A percentile compares a stretch with the other conserved stretches of the same genome.
Evolutionary conservation across 2,113 vertebrate species (phyloP).

Genomic region (Coracopsis vasa): DNA sequence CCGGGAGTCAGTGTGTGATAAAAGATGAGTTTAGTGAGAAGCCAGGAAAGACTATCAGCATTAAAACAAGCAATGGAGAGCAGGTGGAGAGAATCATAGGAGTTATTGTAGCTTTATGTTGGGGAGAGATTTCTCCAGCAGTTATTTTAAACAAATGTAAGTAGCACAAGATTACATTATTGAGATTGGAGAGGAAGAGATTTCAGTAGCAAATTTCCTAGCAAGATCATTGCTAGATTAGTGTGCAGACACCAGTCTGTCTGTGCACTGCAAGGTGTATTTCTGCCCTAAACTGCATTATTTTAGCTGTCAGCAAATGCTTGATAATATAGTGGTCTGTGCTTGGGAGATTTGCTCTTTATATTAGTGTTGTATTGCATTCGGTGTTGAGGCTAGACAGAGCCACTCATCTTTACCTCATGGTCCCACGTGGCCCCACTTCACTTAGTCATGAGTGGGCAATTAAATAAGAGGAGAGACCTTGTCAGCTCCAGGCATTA

Average conservation of each 20-base stretch:
- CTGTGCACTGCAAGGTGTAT: background rate
- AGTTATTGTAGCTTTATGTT: background rate
- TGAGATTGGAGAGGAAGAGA: background rate
- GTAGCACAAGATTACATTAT: background rate
- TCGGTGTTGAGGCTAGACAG: conserved; percentile 4
- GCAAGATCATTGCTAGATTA: background rate
- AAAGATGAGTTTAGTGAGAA: background rate
- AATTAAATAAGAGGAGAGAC: conserved; percentile 46
- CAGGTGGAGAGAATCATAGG: background rate
- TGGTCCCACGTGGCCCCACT: background rate
- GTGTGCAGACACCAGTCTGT: background rate
- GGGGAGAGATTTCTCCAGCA: background rate
- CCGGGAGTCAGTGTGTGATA: background rate
- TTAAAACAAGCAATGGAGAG: background rate
- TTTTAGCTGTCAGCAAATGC: conserved; percentile 37
- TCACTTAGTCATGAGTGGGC: conserved; percentile 28
- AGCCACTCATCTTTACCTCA: conserved; percentile 21
- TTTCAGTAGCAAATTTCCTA: background rate
- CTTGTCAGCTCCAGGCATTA: conserved; percentile 45
- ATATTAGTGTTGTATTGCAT: conserved; percentile 7
- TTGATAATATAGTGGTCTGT: conserved; percentile 44
- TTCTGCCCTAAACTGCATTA: conserved; percentile 37
- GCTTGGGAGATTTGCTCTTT: conserved; percentile 16
- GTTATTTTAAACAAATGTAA: background rate
- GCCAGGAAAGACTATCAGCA: background rate